Evolutionary conservation across 2,797 vertebrate species (phyloP), one percentile per base, ranked within the genome.

Genomic region (Ibycter americanus): DNA sequence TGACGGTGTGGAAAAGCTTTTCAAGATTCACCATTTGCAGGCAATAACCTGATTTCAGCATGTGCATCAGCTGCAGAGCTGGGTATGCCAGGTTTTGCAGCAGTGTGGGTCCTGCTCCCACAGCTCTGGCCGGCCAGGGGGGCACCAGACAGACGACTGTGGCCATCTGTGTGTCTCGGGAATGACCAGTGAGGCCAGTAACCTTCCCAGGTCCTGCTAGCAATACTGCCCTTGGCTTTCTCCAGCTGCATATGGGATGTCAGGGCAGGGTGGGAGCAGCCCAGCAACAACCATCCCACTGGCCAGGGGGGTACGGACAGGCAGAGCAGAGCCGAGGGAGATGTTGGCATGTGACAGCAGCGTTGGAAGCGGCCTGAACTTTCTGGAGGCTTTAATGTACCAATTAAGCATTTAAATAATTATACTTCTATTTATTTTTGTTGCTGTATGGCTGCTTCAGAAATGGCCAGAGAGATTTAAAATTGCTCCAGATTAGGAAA

Each of bases 111-210:
- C 38, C 38, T 25, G 47, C 31, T 70, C 46, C 66, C 14, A 34
- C 65, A n/a, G 79, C 34, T 81, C 79, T 27, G 79, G 4, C 55
- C 3, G 0, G 11, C 25, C 16, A 3, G 66, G 36, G 31, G 38
- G 21, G 66, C 66, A 52, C 32, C 40, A 9, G 58, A 2, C 0
- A 6, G 56, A 11, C 0, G 4, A 38, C n/a, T 2, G 3, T 27
- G 68, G 68, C 58, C 1, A 0, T 5, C 47, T 4, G 1, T 11
- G 21, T 42, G 55, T 46, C 40, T 46, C 27, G 7, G 32, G 40
- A 22, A 11, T 4, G 32, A 40, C 47, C 47, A 13, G 21, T 3
- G 7, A 36, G 27, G 38, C 56, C 15, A 3, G 16, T 18, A n/a
- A 11, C 49, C 40, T 55, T 14, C 40, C 49, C 68, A n/a, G 58